A percentile compares a stretch with the other conserved stretches of the same genome.
These are phyloP conservation scores for Ricordea florida DNA, from an alignment of 92 coral and sea anemone genomes.

Conservation along the genomic window DNA sequence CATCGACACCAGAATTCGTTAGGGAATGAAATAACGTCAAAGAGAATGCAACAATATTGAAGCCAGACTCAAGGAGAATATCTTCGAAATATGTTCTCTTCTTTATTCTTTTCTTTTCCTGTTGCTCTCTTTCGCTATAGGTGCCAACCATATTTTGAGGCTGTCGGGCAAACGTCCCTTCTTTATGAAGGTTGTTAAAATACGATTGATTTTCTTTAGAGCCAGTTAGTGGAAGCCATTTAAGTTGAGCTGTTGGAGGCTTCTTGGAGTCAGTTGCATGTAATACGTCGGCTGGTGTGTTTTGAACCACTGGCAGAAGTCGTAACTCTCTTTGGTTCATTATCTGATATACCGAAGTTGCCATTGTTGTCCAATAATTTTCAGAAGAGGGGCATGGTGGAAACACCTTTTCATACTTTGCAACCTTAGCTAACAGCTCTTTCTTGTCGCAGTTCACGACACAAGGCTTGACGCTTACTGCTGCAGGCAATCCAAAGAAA, in stretches of 20 bases:
- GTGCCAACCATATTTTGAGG: background rate
- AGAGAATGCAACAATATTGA: constrained; percentile 64
- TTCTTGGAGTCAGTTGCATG: background rate
- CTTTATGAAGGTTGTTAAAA: constrained; percentile 31
- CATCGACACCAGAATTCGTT: constrained; percentile 24
- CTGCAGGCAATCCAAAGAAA: background rate
- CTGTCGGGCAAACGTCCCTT: background rate
- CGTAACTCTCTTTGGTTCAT: background rate
- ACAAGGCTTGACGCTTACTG: background rate
- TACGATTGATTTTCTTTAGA: constrained; percentile 6
- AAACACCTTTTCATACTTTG: constrained; percentile 33
- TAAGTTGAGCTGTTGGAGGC: background rate
- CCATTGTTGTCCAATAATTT: constrained; percentile 58
- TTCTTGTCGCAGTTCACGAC: background rate
- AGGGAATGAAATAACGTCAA: constrained; percentile 17
- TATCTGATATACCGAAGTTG: constrained; percentile 52
- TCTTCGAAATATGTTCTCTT: background rate
- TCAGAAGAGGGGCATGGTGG: constrained; percentile 24
- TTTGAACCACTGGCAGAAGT: constrained; percentile 47
- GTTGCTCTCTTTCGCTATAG: background rate
- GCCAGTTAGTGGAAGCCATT: constrained; percentile 57
- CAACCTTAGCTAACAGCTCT: background rate
- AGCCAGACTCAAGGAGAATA: constrained; percentile 57
- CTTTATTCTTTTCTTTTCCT: background rate
- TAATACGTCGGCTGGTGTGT: background rate